A percentile compares a stretch with the other conserved stretches of the same genome.
These are phyloP conservation scores for Ginglymostoma cirratum DNA, from an alignment of 2,113 vertebrate genomes.

Conservation along the genomic window DNA sequence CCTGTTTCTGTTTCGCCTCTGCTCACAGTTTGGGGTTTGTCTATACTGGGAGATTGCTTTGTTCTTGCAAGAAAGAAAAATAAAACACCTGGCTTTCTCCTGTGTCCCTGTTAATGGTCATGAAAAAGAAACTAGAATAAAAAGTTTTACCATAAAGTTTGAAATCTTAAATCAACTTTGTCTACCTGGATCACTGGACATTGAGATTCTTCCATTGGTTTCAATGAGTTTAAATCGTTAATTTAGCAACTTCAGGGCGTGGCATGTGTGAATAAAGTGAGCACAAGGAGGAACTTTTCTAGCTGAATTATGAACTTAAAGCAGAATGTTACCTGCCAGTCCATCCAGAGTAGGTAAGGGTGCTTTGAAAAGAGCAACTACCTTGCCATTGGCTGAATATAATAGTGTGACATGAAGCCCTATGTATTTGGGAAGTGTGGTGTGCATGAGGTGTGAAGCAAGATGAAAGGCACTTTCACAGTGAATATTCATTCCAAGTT, in stretches of 20 bases:
- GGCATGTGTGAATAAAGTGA: neutral
- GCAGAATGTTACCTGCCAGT: neutral
- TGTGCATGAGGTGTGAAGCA: neutral
- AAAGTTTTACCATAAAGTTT: conserved; percentile 66
- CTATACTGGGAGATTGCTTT: conserved; percentile 51
- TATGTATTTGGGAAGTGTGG: neutral
- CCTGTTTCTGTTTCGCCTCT: conserved; percentile 52
- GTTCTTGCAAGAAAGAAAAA: conserved; percentile 53
- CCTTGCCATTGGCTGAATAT: neutral
- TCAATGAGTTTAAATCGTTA: neutral
- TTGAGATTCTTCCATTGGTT: neutral
- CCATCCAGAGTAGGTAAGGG: neutral
- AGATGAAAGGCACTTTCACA: no score
- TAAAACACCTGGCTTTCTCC: conserved; percentile 49
- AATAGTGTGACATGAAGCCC: neutral
- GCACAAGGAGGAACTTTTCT: neutral
- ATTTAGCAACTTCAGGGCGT: neutral
- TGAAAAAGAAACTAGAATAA: conserved; percentile 66
- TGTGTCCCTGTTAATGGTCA: conserved; percentile 70
- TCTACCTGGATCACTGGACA: neutral
- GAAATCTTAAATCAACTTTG: conserved; percentile 19
- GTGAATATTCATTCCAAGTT: neutral
- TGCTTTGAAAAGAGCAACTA: neutral
- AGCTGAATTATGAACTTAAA: neutral
- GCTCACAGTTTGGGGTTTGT: conserved; percentile 51